Evolutionary conservation across 2,888 invertebrate genomes (phyloP), one percentile per base, ranked within the genome.

Genomic region (Synergus itoensis): DNA sequence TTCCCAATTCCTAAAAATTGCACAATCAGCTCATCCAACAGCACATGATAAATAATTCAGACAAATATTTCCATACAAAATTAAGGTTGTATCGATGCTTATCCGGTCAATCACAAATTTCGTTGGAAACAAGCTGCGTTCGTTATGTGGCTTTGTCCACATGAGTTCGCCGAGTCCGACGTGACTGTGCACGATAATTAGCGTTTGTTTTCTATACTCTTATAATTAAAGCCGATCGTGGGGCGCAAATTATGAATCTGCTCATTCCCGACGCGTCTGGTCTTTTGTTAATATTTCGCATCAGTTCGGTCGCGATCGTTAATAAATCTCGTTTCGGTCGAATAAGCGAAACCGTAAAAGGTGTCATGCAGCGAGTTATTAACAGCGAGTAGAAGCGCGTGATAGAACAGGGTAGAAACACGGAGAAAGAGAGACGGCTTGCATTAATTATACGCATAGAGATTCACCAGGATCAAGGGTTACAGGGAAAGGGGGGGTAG

Each of bases 291-390:
- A 53, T 73, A 48, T 73, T 28, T 53, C 63, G 73, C 77, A 43
- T 64, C 84, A 73, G 79, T 78, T 80, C 81, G 82, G 78, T 77
- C 82, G 57, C 77, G 85, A 85, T 87, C 87, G 87, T 88, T 89
- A 89, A 89, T 89, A 89, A 89, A 88, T 89, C 85, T 84, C 85
- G 84, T 88, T 87, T 87, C 82, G 83, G 87, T 84, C 85, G 87
- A 85, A 87, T 86, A 84, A 85, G 82, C 84, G 85, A 79, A 85
- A 85, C 85, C 88, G 84, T 89, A 87, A 88, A 89, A 87, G 86
- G 85, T 85, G 86, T 86, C 84, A 83, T 80, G 53, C 77, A 63
- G 18, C 76, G 43, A 60, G 76, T 73, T 73, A 40, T 73, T 73
- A 73, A 73, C 53, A 48, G 48, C 53, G 16, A 73, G 53, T 63